A percentile compares a stretch with the other conserved stretches of the same genome.
Evolutionary conservation across 1,140 invertebrate genomes (phyloP).

Genomic region (Palaemon carinicauda): DNA sequence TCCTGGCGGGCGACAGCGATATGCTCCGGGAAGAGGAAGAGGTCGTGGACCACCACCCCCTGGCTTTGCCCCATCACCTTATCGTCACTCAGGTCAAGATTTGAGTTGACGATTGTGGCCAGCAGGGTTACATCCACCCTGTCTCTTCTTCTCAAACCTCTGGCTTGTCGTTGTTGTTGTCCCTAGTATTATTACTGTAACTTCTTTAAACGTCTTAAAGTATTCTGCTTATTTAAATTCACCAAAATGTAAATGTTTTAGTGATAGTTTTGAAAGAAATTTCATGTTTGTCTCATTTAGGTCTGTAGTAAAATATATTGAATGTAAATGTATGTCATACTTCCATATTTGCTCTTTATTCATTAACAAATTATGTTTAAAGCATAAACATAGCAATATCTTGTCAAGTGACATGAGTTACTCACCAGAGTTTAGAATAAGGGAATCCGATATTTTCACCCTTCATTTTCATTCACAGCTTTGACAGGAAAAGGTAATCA

Average conservation of each 20-base stretch:
- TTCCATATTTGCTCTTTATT: not conserved
- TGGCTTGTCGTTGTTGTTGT: not conserved
- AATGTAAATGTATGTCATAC: slow-evolving; percentile 9
- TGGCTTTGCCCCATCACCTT: slow-evolving; percentile 34
- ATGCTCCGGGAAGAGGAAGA: slow-evolving; percentile 17
- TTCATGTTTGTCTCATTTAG: slow-evolving; percentile 32
- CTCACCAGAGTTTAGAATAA: slow-evolving; percentile 9
- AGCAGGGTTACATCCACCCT: slow-evolving; percentile 56
- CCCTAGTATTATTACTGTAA: slow-evolving; percentile 33
- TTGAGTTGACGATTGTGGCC: slow-evolving; percentile 59
- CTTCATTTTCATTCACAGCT: not conserved
- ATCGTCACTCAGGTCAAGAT: slow-evolving; percentile 38
- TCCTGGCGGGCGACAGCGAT: slow-evolving; percentile 16
- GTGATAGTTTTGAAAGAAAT: slow-evolving; percentile 27
- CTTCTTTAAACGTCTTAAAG: slow-evolving; percentile 43
- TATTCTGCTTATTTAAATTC: slow-evolving; percentile 42
- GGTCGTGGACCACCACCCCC: slow-evolving; percentile 40
- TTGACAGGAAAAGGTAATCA: slow-evolving; percentile 21
- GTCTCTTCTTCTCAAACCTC: slow-evolving; percentile 37
- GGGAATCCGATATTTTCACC: slow-evolving; percentile 14
- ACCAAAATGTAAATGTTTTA: slow-evolving; percentile 33
- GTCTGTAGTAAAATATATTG: slow-evolving; percentile 25
- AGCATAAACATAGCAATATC: not conserved
- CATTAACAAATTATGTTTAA: not conserved
- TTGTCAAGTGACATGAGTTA: slow-evolving; percentile 4